These are phyloP conservation scores for Coryphaenoides rupestris DNA, from an alignment of 2,113 vertebrate species.

Conservation along the genomic window DNA sequence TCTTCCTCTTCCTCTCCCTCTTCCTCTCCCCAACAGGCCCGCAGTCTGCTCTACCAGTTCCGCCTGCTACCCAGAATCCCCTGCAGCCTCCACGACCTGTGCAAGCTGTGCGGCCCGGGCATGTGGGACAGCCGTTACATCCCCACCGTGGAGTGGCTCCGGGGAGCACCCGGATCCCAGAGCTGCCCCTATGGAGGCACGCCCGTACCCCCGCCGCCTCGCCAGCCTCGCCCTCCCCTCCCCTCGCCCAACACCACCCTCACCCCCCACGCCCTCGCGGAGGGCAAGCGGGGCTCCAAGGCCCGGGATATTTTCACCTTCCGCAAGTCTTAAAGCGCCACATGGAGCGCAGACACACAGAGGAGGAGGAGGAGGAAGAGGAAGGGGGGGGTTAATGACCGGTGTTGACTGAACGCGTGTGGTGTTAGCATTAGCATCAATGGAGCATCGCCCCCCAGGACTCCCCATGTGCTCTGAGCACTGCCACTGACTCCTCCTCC, in stretches of 20 bases:
- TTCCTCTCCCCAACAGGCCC: slow-evolving; percentile 71
- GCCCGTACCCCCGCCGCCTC: slow-evolving; percentile 69
- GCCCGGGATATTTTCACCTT: slow-evolving; percentile 84
- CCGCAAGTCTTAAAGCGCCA: slow-evolving; percentile 76
- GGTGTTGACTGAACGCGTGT: no score
- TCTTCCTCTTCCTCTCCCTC: not conserved
- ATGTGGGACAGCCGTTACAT: slow-evolving; percentile 99
- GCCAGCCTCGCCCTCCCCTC: slow-evolving; percentile 70
- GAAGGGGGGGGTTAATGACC: no score
- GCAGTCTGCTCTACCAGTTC: slow-evolving; percentile 95
- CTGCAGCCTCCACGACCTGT: slow-evolving; percentile 92
- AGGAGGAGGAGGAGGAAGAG: no score
- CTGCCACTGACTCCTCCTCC: no score
- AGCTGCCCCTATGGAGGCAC: slow-evolving; percentile 91
- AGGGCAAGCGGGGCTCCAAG: slow-evolving; percentile 77
- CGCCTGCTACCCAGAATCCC: slow-evolving; percentile 90
- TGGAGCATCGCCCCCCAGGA: no score
- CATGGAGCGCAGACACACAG: not conserved
- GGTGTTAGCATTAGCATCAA: no score
- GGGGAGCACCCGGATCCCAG: slow-evolving; percentile 85
- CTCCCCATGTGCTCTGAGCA: no score
- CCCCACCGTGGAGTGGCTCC: slow-evolving; percentile 89
- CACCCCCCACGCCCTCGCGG: slow-evolving; percentile 53
- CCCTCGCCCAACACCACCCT: slow-evolving; percentile 54
- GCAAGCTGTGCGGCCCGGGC: slow-evolving; percentile 89